These are phyloP conservation scores for Catharus bicknelli DNA, from an alignment of 2,113 vertebrate genomes.

Conservation along the genomic window DNA sequence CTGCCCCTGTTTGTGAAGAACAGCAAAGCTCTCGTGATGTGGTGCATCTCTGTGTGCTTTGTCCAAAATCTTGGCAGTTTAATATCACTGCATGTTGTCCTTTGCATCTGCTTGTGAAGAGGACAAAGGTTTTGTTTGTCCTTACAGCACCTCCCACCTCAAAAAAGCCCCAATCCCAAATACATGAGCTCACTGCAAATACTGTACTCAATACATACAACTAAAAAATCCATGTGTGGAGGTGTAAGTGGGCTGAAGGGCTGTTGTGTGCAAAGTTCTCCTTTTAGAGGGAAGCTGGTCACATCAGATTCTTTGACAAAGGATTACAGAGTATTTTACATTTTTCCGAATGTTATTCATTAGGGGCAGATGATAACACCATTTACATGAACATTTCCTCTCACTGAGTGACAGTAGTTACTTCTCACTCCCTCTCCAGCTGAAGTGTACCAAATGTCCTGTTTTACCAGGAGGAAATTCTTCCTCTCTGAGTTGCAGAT, in stretches of 20 bases:
- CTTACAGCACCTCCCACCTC: background rate
- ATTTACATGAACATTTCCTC: background rate
- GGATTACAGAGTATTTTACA: background rate
- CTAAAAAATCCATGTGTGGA: background rate
- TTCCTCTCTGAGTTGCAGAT: background rate
- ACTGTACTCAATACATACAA: background rate
- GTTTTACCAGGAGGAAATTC: background rate
- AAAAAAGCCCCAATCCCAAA: background rate
- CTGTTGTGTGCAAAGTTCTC: background rate
- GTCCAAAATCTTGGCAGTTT: background rate
- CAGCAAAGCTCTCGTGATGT: background rate
- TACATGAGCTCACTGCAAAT: background rate
- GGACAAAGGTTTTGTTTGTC: background rate
- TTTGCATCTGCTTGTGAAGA: background rate
- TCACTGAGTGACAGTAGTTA: fast-evolving
- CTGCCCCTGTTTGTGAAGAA: background rate
- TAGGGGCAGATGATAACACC: background rate
- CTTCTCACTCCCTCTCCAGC: background rate
- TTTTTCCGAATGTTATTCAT: background rate
- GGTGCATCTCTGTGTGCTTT: background rate
- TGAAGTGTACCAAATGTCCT: background rate
- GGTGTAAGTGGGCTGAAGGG: background rate
- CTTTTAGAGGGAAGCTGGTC: background rate
- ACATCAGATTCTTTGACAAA: background rate
- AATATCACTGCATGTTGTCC: fast-evolving